Percentiles rank a stretch among this genome's conserved stretches.
Conservation (phyloP, 1,140 invertebrate genomes). For the Eueides isabella region DNA sequence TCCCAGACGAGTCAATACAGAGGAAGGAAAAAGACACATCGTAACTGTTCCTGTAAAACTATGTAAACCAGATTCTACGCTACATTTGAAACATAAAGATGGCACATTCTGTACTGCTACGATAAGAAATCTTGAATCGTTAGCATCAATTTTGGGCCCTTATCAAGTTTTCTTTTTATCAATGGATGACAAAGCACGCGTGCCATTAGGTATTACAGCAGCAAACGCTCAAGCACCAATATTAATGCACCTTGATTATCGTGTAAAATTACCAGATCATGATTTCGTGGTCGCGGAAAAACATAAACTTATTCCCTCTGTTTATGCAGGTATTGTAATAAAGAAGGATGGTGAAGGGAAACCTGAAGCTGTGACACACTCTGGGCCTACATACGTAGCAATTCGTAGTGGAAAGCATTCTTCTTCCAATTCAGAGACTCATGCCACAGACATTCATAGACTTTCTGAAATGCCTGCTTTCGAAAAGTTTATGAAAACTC, state of each 20-base stretch:
- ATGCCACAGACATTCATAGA: constrained; percentile 41
- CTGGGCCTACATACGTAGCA: constrained; percentile 42
- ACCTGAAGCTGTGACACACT: constrained; percentile 41
- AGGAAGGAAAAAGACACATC: constrained; percentile 38
- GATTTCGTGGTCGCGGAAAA: constrained; percentile 39
- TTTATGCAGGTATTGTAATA: constrained; percentile 43
- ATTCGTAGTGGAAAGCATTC: constrained; percentile 43
- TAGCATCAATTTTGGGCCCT: constrained; percentile 46
- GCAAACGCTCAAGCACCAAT: constrained; percentile 42
- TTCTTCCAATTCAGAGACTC: constrained; percentile 37
- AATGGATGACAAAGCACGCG: constrained; percentile 44
- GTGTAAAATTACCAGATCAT: constrained; percentile 42
- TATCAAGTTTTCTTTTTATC: constrained; percentile 44
- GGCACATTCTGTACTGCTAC: constrained; percentile 41
- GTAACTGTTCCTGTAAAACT: constrained; percentile 43
- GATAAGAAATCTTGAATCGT: constrained; percentile 42
- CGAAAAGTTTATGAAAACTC: no score
- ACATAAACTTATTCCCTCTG: constrained; percentile 45
- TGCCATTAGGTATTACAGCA: constrained; percentile 40
- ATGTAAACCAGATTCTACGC: constrained; percentile 39
- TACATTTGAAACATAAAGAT: constrained; percentile 42
- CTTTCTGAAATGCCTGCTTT: constrained; percentile 34
- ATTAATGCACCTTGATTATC: constrained; percentile 43
- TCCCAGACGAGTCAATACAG: constrained; percentile 27
- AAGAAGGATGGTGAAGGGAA: constrained; percentile 39